A percentile compares a stretch with the other conserved stretches of the same genome.
These are phyloP conservation scores for Bibio marci DNA, from an alignment of 2,888 invertebrate species.

Conservation along the genomic window DNA sequence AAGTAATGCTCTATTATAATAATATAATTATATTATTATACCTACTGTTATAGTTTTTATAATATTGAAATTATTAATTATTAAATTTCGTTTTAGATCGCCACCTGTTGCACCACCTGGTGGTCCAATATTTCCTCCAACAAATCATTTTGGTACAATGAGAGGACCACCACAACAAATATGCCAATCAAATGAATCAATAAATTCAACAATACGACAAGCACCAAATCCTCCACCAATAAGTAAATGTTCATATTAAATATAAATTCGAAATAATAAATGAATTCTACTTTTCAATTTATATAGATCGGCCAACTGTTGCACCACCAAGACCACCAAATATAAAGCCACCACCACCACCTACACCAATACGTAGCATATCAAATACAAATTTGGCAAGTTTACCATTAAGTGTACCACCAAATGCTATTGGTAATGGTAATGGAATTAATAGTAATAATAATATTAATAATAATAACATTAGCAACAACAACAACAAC, in stretches of 20 bases:
- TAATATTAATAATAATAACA: constrained; percentile 11
- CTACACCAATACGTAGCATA: constrained; percentile 27
- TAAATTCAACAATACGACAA: constrained; percentile 18
- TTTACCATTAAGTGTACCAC: constrained; percentile 16
- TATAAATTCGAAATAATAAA: not conserved
- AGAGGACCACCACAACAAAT: constrained; percentile 22
- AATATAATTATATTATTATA: no score
- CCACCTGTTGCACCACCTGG: constrained; percentile 22
- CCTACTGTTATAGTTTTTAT: no score
- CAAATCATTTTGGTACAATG: constrained; percentile 28
- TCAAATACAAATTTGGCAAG: constrained; percentile 26
- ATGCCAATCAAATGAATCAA: constrained; percentile 23
- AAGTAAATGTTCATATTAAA: constrained; percentile 19
- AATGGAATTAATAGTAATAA: constrained; percentile 3
- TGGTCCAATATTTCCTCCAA: constrained; percentile 20
- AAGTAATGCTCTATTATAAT: no score
- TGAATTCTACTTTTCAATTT: not conserved
- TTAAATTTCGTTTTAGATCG: constrained; percentile 16
- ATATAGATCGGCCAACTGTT: constrained; percentile 24
- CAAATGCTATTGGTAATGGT: constrained; percentile 13
- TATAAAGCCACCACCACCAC: constrained; percentile 29
- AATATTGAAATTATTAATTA: no score
- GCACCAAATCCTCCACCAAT: constrained; percentile 26
- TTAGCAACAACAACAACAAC: constrained; percentile 3
- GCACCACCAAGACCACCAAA: constrained; percentile 23